These are phyloP conservation scores for Drosophila peninsularis DNA, from an alignment of 2,888 invertebrate genomes.

Conservation along the genomic window DNA sequence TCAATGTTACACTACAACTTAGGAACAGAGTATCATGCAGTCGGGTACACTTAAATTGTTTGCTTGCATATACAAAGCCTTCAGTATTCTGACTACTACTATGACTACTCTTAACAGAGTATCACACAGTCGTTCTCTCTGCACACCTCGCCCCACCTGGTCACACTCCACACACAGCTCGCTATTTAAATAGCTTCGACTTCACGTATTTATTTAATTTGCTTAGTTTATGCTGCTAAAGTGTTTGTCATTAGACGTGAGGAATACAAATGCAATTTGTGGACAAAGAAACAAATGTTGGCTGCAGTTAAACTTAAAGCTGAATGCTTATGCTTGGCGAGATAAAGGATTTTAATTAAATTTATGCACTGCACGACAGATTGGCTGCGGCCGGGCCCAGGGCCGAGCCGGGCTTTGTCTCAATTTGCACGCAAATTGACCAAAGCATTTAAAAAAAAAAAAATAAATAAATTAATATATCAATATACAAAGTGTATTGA, in stretches of 20 bases:
- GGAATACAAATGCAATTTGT: constrained; percentile 44
- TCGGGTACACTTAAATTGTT: too few species aligned
- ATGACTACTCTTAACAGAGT: too few species aligned
- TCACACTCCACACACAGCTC: constrained; percentile 4
- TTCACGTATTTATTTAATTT: constrained; percentile 25
- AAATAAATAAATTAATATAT: constrained; percentile 73
- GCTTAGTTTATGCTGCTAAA: constrained; percentile 21
- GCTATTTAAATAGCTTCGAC: constrained; percentile 18
- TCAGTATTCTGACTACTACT: too few species aligned
- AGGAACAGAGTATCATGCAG: too few species aligned
- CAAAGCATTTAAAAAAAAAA: constrained; percentile 62
- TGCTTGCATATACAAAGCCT: too few species aligned
- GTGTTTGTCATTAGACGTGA: constrained; percentile 22
- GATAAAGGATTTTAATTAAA: constrained; percentile 44
- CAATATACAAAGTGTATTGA: constrained; percentile 76
- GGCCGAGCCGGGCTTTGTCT: constrained; percentile 52
- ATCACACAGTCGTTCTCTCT: neutral
- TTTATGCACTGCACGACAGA: constrained; percentile 12
- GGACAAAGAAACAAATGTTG: constrained; percentile 23
- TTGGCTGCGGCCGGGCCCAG: constrained; percentile 20
- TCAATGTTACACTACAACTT: too few species aligned
- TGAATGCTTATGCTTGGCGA: neutral
- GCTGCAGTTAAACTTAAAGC: constrained; percentile 34
- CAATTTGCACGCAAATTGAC: constrained; percentile 71
- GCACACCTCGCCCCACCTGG: neutral